These are phyloP conservation scores for Auanema sp. DNA, from an alignment of 2,888 invertebrate species.

Conservation along the genomic window DNA sequence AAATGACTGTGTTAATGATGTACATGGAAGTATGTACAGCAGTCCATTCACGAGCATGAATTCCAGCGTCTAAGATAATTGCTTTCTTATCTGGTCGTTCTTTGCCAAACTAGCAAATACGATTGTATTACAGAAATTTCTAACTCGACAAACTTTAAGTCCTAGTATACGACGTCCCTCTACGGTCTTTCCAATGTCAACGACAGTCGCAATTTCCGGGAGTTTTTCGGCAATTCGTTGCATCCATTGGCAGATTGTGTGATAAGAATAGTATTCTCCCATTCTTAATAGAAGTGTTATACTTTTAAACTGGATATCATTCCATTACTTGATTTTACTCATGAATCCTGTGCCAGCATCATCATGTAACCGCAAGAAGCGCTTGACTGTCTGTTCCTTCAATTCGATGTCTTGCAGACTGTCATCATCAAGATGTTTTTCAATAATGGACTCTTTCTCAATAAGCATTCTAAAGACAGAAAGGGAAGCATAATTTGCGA, in stretches of 20 bases:
- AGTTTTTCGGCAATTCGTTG: constrained; percentile 46
- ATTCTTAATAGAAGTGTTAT: constrained; percentile 27
- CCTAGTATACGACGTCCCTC: constrained; percentile 58
- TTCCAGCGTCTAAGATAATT: constrained; percentile 60
- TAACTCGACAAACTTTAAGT: constrained; percentile 38
- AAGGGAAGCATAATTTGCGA: neutral
- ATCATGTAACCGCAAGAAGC: constrained; percentile 31
- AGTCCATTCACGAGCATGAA: constrained; percentile 59
- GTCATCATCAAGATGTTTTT: constrained; percentile 18
- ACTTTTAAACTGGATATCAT: neutral
- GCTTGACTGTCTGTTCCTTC: constrained; percentile 3
- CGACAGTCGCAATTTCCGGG: constrained; percentile 42
- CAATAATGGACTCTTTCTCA: constrained; percentile 46
- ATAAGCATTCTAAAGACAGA: constrained; percentile 38
- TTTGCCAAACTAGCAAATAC: constrained; percentile 46
- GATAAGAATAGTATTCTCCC: constrained; percentile 58
- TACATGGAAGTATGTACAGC: constrained; percentile 59
- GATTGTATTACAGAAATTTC: neutral
- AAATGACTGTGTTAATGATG: constrained; percentile 54
- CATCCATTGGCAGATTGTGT: constrained; percentile 50
- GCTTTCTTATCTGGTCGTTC: constrained; percentile 52
- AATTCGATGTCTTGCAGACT: neutral
- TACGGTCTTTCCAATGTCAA: constrained; percentile 53
- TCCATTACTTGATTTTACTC: constrained; percentile 28
- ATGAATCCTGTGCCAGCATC: constrained; percentile 29